Percentiles rank a stretch among this genome's conserved stretches.
These are phyloP conservation scores for Chesias legatella DNA, from an alignment of 2,888 invertebrate genomes.

Conservation along the genomic window DNA sequence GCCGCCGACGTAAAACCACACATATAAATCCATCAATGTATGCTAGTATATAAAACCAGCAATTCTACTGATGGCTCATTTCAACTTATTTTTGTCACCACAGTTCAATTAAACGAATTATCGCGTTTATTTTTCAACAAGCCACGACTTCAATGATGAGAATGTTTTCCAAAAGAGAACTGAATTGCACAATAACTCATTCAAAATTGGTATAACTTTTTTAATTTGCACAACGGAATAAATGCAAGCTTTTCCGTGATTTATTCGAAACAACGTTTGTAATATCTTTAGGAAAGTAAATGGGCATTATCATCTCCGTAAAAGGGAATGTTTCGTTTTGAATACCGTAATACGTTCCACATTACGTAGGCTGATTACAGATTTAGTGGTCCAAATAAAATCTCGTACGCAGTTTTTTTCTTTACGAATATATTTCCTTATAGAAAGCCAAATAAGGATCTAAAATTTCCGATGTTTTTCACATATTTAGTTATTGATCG, in stretches of 20 bases:
- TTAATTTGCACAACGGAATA: constrained; percentile 71
- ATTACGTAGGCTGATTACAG: background rate
- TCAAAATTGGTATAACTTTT: constrained; percentile 74
- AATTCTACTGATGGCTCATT: background rate
- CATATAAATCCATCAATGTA: constrained; percentile 18
- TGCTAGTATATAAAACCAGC: no score
- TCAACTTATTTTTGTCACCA: constrained; percentile 1
- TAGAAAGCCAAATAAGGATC: no score
- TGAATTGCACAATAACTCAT: constrained; percentile 72
- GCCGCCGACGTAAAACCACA: constrained; percentile 29
- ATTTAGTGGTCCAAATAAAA: no score
- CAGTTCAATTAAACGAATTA: constrained; percentile 13
- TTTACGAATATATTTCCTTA: no score
- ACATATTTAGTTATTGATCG: no score
- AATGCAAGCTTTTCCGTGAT: constrained; percentile 67
- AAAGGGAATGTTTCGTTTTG: constrained; percentile 10
- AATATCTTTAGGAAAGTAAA: constrained; percentile 46
- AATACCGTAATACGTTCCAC: constrained; percentile 2
- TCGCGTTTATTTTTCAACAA: constrained; percentile 16
- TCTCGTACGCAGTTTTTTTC: constrained; percentile 9
- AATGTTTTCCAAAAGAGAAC: constrained; percentile 51
- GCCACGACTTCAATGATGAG: constrained; percentile 28
- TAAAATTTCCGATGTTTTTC: no score
- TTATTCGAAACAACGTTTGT: constrained; percentile 59
- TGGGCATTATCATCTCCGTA: constrained; percentile 31